phyloP scores from a whole-genome alignment of 2,888 invertebrate species.

The Liopterus haemorrhoidalis region DNA sequence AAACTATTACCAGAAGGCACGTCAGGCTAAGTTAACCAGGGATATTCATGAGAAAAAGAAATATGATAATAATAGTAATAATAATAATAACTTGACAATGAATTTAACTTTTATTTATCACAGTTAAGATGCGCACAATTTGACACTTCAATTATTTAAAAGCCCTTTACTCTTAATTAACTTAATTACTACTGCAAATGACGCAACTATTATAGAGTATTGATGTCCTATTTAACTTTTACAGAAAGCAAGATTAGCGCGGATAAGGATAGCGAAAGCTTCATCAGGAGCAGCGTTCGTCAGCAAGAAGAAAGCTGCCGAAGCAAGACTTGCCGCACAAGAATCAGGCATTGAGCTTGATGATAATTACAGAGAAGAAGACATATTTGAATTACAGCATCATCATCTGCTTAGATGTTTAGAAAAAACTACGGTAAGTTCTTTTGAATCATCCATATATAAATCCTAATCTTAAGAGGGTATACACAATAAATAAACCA shows the following conservation, averaged over 20 bases:
- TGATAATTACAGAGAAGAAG: slow-evolving; percentile 84
- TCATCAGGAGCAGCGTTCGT: slow-evolving; percentile 98
- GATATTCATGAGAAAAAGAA: too few relatives aligned
- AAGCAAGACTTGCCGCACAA: slow-evolving; percentile 87
- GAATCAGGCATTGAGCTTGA: slow-evolving; percentile 89
- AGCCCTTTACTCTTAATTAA: too few relatives aligned
- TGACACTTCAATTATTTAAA: too few relatives aligned
- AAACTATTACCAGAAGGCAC: too few relatives aligned
- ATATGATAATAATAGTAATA: too few relatives aligned
- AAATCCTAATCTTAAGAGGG: slow-evolving; percentile 1
- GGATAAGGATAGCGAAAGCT: slow-evolving; percentile 97
- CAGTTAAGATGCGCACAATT: too few relatives aligned
- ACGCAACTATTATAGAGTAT: background rate
- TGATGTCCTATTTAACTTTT: slow-evolving; percentile 40
- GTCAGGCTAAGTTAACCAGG: too few relatives aligned
- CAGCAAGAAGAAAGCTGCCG: slow-evolving; percentile 96
- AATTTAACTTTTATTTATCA: too few relatives aligned
- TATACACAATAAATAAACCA: slow-evolving; percentile 12
- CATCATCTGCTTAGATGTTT: slow-evolving; percentile 95
- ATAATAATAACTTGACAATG: too few relatives aligned
- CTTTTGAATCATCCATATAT: slow-evolving; percentile 7
- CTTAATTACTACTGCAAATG: too few relatives aligned
- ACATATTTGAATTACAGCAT: slow-evolving; percentile 98
- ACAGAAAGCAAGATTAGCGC: slow-evolving; percentile 97
- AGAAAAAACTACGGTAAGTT: slow-evolving; percentile 91